Conservation (phyloP, 2,113 vertebrate species). For the Capreolus pygargus region DNA sequence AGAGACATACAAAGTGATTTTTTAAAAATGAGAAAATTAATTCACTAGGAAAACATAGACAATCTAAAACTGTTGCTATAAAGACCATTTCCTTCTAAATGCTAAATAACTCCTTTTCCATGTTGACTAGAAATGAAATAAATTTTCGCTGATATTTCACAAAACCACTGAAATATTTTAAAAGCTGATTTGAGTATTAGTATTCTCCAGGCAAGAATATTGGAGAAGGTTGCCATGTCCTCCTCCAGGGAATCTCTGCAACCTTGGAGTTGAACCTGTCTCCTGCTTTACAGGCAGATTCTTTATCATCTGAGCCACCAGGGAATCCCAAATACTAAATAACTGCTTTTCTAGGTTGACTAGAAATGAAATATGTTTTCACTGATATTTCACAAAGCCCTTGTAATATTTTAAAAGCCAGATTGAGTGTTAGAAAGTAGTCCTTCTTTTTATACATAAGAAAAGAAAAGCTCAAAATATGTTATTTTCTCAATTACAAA, state of each 20-base stretch:
- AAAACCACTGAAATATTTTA: background rate
- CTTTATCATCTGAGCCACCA: background rate
- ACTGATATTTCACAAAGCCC: background rate
- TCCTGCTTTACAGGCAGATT: background rate
- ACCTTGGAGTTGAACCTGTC: rapidly evolving
- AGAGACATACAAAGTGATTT: background rate
- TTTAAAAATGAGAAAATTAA: background rate
- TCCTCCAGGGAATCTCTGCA: background rate
- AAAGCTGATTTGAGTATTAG: background rate
- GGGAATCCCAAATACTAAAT: background rate
- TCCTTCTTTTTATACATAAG: background rate
- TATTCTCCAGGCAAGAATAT: background rate
- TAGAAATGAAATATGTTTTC: background rate
- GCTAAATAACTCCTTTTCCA: background rate
- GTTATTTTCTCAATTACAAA: background rate
- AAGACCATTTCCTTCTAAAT: background rate
- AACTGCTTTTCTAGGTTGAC: background rate
- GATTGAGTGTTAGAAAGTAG: background rate
- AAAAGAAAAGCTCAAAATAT: background rate
- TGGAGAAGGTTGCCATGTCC: background rate
- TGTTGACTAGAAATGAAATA: background rate
- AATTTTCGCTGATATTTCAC: background rate
- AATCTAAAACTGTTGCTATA: background rate
- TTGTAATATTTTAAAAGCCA: background rate
- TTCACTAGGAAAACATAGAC: background rate